Evolutionary conservation across 2,797 vertebrate species (phyloP), one percentile per base, ranked within the genome.

Genomic region (Podarcis siculus): DNA sequence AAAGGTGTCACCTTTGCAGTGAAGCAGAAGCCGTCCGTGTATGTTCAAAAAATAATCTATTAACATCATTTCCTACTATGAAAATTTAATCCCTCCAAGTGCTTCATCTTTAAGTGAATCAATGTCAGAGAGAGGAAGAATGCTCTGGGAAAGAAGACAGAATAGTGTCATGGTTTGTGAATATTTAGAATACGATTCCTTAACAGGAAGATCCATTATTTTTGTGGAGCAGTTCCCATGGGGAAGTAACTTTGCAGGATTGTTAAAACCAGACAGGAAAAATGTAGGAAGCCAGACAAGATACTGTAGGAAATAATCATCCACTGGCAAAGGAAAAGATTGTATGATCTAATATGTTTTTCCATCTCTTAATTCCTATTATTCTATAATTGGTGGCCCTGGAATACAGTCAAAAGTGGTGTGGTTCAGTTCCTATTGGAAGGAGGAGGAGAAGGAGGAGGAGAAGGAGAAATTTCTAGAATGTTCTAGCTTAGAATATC

Each of bases 351-450:
- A 75, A 89, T 83, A 42, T 80, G 55, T 85, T 89, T 88, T 89
- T 89, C 82, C 82, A 85, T 66, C 82, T 75, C 82, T 55, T 89
- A 35, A 85, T 80, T 89, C 58, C 55, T 89, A 89, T 85, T 85
- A 89, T 85, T 85, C 76, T 85, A 80, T 89, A 85, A 89, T 85
- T 86, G 61, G 32, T 67, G 42, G 69, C 13, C 49, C 49, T 86
- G 61, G 79, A 86, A 86, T 37, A 61, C 21, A 82, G 42, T 86
- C 79, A 89, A 82, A 86, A 69, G 45, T 82, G 61, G 76, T 86
- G 79, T 82, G 42, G 42, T 71, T 82, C 27, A 69, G 35, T 82
- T 77, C 64, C 69, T 82, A 42, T 61, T 82, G 72, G 49, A 27
- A 12, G 7, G 9, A 32, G 2, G 13, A 17, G 64, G 10, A 45